A percentile compares a stretch with the other conserved stretches of the same genome.
These are phyloP conservation scores for Dufourea novaeangliae DNA, from an alignment of 1,140 invertebrate genomes.

Conservation along the genomic window DNA sequence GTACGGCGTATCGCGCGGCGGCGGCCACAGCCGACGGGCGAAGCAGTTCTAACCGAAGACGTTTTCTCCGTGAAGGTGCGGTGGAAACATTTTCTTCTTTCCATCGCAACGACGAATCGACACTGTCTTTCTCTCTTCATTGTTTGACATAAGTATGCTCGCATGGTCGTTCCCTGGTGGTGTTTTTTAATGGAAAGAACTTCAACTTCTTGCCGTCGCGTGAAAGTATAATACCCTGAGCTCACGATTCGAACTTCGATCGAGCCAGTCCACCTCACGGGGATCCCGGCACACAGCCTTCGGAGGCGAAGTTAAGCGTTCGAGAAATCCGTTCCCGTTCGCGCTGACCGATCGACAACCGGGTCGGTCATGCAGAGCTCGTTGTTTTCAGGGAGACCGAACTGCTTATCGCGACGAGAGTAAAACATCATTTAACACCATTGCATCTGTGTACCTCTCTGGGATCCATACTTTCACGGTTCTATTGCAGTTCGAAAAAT, in stretches of 20 bases:
- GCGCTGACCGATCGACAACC: neutral
- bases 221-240: slow-evolving; percentile 7
- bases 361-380: slow-evolving; percentile 44
- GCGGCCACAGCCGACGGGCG: slow-evolving; percentile 35
- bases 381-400: slow-evolving; percentile 21
- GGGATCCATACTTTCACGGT: neutral
- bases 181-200: neutral
- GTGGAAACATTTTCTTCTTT: slow-evolving; percentile 50
- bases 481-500: neutral
- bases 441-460: neutral
- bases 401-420: slow-evolving; percentile 14
- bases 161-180: neutral
- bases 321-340: slow-evolving; percentile 20
- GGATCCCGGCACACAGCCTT: neutral
- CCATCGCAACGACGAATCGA: neutral
- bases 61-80: slow-evolving; percentile 57
- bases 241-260: slow-evolving; percentile 13
- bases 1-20: slow-evolving; percentile 51
- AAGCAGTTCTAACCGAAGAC: slow-evolving; percentile 49
- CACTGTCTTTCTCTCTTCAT: slow-evolving; percentile 26
- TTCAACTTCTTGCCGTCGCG: neutral
- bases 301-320: neutral
- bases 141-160: neutral
- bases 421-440: neutral
- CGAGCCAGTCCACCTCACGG: neutral